Evolutionary conservation across 2,113 vertebrate genomes (phyloP), one percentile per base, ranked within the genome.

Genomic region (Hemicordylus capensis): DNA sequence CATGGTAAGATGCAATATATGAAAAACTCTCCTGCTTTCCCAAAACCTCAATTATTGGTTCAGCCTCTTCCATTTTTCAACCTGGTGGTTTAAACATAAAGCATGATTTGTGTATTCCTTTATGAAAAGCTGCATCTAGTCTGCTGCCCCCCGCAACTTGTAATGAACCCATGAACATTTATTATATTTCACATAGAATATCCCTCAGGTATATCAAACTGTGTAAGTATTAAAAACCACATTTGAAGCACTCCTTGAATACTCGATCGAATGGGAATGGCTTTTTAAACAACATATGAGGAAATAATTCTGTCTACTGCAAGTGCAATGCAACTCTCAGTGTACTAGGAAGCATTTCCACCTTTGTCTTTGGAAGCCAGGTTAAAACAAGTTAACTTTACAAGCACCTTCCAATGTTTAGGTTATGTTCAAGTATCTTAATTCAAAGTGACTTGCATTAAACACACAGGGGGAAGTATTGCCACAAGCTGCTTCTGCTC

Each of bases 181-280:
- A 4, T 2, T 48, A 19, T 3, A 0, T 2, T 17, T 9, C 77
- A 4, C 59, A 58, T 20, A n/a, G 6, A 14, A 17, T 19, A 0
- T 0, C 51, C 61, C 42, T 44, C 11, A 0, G 2, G 17, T 8
- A 67, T 0, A 0, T 37, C 1, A 0, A 4, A 37, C 1, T 58
- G 20, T 58, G 20, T 0, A 6, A 44, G 34, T 28, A 44, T 26
- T n/a, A 83, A 54, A 7, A 24, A 31, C 58, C 1, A 67, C n/a
- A 19, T 34, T 1, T 5, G 75, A 39, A 76, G 72, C 72, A 51
- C 22, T 74, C 28, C 42, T 46, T 11, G 11, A 15, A 11, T 44
- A 28, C 37, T 15, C 44, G 19, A n/a, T 1, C 2, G 3, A 1
- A 19, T 28, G 1, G 54, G 44, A 51, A 12, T 4, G 28, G 2